phyloP scores from a whole-genome alignment of 64 coral and sea anemone genomes.

The Actinia tenebrosa region DNA sequence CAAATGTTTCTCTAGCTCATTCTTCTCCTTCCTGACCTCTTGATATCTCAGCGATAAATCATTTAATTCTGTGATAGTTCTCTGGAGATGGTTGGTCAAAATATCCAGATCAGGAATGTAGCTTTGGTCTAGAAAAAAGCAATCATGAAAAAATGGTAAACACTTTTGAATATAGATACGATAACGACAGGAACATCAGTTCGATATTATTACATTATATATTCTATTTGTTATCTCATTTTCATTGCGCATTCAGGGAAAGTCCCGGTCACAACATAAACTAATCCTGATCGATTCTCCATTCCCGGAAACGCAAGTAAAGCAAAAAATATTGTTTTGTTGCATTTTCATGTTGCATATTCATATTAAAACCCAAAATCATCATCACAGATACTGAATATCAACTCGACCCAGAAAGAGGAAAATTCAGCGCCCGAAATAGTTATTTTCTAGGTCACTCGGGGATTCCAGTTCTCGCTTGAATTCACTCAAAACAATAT shows the following conservation, averaged over 20 bases:
- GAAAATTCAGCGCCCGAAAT: neutral
- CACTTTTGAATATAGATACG: neutral
- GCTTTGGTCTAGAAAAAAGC: neutral
- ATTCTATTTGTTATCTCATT: neutral
- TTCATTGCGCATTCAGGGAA: neutral
- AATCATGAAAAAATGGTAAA: neutral
- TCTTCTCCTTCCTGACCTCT: conserved; percentile 59
- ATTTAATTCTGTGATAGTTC: conserved; percentile 76
- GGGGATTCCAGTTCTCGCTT: neutral
- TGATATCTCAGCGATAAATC: conserved; percentile 80
- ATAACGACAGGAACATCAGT: neutral
- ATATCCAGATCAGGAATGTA: conserved; percentile 68
- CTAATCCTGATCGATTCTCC: no score
- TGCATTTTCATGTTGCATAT: neutral
- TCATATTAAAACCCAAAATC: no score
- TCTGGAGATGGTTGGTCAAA: conserved; percentile 76
- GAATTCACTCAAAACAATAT: neutral
- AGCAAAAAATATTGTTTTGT: no score
- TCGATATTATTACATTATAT: no score
- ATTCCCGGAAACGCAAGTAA: no score
- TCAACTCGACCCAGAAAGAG: neutral
- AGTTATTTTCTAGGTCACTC: neutral
- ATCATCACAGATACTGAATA: neutral
- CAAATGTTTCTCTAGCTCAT: conserved; percentile 46
- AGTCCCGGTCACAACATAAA: conserved; percentile 14